These are phyloP conservation scores for Trissolcus brochymenae DNA, from an alignment of 2,888 invertebrate species.

Conservation along the genomic window DNA sequence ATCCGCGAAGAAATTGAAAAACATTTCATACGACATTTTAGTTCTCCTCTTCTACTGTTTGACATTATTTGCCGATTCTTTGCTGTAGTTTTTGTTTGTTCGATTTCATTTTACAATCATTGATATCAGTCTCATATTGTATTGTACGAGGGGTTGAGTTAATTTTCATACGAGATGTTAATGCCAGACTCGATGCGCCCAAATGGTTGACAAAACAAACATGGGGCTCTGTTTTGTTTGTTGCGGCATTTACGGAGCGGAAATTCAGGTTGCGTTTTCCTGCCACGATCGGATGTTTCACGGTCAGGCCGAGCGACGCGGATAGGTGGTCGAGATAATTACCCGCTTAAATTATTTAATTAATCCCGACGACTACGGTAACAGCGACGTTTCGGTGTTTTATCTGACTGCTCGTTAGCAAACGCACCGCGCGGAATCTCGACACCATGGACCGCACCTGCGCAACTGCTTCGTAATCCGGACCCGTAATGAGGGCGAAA, in stretches of 20 bases:
- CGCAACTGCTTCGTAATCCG: conserved; percentile 48
- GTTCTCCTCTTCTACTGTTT: too few relatives aligned
- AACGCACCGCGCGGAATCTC: conserved; percentile 67
- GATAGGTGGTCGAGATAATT: conserved; percentile 54
- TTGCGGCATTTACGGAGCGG: conserved; percentile 56
- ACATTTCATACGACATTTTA: too few relatives aligned
- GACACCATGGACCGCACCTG: conserved; percentile 57
- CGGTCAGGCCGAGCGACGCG: conserved; percentile 38
- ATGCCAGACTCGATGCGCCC: conserved; percentile 17
- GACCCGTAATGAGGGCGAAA: conserved; percentile 56
- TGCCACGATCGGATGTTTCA: conserved; percentile 50
- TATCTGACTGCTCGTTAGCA: conserved; percentile 72
- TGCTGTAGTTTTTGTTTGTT: too few relatives aligned
- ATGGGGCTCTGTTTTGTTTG: conserved; percentile 40
- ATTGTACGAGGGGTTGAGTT: conserved; percentile 26
- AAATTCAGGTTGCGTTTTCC: conserved; percentile 55
- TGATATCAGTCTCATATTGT: background rate
- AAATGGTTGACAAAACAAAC: conserved; percentile 39
- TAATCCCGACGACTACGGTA: conserved; percentile 68
- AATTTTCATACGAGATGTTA: conserved; percentile 30
- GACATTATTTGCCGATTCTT: too few relatives aligned
- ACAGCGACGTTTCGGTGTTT: conserved; percentile 65
- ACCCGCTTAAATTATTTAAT: conserved; percentile 70
- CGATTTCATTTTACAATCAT: too few relatives aligned
- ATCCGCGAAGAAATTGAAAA: too few relatives aligned